Conservation (phyloP, 2,113 vertebrate genomes). For the Hippocampus mohnikei region DNA sequence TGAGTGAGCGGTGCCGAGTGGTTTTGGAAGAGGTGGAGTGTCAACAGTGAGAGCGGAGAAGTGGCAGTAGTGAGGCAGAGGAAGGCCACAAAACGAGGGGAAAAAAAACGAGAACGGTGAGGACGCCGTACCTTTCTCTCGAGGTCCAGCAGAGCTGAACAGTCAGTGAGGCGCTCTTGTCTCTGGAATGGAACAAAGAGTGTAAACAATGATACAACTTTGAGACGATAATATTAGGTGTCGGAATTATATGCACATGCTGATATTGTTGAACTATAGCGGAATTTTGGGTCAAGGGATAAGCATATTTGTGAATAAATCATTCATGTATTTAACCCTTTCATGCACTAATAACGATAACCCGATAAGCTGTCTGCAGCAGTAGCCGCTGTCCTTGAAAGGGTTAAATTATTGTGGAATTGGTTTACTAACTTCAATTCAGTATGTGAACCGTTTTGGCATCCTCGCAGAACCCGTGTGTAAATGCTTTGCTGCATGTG, state of each 20-base stretch:
- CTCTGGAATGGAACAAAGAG: slow-evolving; percentile 57
- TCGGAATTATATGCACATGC: not conserved
- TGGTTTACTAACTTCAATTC: no score
- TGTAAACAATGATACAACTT: not conserved
- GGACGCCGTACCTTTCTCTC: slow-evolving; percentile 74
- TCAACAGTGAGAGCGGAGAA: slow-evolving; percentile 38
- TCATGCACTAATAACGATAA: no score
- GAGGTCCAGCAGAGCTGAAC: slow-evolving; percentile 75
- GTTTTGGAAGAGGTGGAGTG: slow-evolving; percentile 23
- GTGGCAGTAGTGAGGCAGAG: slow-evolving; percentile 53
- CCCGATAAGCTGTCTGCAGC: no score
- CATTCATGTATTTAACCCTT: no score
- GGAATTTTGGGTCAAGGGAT: not conserved
- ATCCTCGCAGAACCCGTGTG: no score
- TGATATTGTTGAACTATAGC: not conserved
- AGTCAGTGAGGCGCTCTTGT: slow-evolving; percentile 78
- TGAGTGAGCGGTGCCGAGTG: slow-evolving; percentile 40
- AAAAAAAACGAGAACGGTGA: not conserved
- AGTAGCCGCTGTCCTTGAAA: no score
- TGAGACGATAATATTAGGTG: not conserved
- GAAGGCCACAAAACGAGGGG: slow-evolving; percentile 21
- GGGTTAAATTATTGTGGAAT: no score
- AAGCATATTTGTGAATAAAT: no score
- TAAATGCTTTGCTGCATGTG: not conserved
- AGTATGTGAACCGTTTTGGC: no score